Evolutionary conservation across 1,140 invertebrate species (phyloP).

Genomic region (Paramacrobiotus metropolitanus): DNA sequence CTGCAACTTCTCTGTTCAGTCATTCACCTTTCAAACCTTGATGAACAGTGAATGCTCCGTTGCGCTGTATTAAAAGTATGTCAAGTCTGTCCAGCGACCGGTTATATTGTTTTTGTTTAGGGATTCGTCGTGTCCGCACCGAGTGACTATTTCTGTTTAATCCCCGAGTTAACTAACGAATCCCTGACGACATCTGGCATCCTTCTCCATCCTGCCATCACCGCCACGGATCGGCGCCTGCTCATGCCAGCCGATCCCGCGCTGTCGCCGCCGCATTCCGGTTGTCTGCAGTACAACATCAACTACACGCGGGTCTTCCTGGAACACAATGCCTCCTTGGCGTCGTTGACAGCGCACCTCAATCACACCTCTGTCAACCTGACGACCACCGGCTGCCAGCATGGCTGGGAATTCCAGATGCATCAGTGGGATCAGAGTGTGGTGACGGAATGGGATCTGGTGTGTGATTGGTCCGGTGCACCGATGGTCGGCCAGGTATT

Average conservation of each 20-base stretch:
- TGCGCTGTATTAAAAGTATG: too few species aligned
- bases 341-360: not conserved
- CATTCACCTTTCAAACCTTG: too few species aligned
- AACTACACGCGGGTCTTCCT: not conserved
- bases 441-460: slow-evolving; percentile 1
- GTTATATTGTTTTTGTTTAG: not conserved
- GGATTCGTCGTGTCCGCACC: not conserved
- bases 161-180: not conserved
- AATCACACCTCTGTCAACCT: not conserved
- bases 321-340: not conserved
- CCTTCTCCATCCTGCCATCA: not conserved
- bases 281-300: not conserved
- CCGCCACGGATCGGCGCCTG: not conserved
- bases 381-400: not conserved
- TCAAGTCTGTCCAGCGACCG: too few species aligned
- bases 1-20: too few species aligned
- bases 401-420: not conserved
- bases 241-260: not conserved
- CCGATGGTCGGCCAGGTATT: not conserved
- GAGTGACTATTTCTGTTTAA: not conserved
- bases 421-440: not conserved
- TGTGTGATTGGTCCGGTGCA: not conserved
- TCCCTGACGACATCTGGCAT: not conserved
- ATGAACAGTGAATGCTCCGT: too few species aligned
- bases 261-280: not conserved